Base-by-base conservation (phyloP, 1,140 invertebrate genomes). In the Adoxophyes honmai region DNA sequence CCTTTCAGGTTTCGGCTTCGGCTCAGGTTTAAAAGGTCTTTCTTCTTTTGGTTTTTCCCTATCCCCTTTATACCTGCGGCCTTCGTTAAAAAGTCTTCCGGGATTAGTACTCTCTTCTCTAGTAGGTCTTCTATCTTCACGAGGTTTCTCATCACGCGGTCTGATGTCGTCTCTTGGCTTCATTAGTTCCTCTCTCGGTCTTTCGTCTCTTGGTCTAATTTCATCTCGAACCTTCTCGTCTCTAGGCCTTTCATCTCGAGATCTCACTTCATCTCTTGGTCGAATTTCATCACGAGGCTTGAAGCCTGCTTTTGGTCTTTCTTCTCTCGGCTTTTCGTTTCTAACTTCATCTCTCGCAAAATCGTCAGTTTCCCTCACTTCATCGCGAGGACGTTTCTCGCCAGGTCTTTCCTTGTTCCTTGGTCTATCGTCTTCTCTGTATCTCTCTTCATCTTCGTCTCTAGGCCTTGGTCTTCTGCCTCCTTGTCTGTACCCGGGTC, bases 41-140 rank as follows among this genome's bases (percentile, higher is more conserved):
- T 84, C 81, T 13, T 85, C 78, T 51, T 76, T 70, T 35, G 78
- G 77, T 42, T 73, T 69, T 9, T 76, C 75, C n/a, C 35, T 57
- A 21, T 55, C 53, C 21, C 75, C 78, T 64, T 69, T 74, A 44
- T 79, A 78, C 4, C 81, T 64, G 57, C 79, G 65, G 1, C 81
- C 77, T 67, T 86, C 77, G 38, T 55, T 68, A 71, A 55, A 61
- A 39, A 57, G 6, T 58, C 66, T 68, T 54, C 62, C 62, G 28
- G 67, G 48, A 44, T 66, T 73, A 39, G 51, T 63, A 61, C 16
- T 60, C 52, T 78, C 71, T 51, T 78, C 77, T 63, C 69, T 68
- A 34, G 73, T 34, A 39, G n/a, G 3, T 33, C 54, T 34, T 21
- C 34, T 53, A 42, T 57, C 39, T 10, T 57, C 51, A 42, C 36